Evolutionary conservation across 2,113 vertebrate genomes (phyloP).

Genomic region (Mormyrus lacerda): DNA sequence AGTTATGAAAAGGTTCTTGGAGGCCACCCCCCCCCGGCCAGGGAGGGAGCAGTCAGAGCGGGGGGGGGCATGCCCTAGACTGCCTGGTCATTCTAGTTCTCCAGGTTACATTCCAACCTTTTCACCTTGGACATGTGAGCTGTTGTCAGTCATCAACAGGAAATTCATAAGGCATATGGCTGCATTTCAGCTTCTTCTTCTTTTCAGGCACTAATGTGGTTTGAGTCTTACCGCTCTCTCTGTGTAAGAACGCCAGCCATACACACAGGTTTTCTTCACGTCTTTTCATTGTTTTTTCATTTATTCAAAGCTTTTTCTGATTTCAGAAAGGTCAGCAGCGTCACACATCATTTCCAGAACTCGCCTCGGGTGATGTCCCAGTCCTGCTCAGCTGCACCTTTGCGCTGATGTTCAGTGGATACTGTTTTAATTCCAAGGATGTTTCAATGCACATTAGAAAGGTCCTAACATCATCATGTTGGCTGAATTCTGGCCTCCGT

Average conservation of each 20-base stretch:
- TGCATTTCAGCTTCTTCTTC: neutral
- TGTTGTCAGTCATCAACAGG: neutral
- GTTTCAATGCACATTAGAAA: neutral
- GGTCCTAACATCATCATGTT: neutral
- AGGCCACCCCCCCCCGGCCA: neutral
- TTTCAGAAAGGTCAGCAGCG: neutral
- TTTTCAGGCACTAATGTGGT: neutral
- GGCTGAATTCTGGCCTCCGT: neutral
- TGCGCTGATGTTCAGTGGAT: neutral
- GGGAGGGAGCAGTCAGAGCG: neutral
- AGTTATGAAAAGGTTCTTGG: conserved; percentile 1
- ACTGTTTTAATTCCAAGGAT: neutral
- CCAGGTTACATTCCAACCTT: neutral
- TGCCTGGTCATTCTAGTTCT: neutral
- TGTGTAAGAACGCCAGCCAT: neutral
- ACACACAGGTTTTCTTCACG: neutral
- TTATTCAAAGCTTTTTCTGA: neutral
- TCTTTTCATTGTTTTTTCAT: neutral
- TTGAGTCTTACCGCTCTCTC: neutral
- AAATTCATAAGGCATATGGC: neutral
- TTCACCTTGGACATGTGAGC: neutral
- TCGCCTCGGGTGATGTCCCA: neutral
- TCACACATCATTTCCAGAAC: neutral
- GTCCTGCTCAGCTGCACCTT: neutral
- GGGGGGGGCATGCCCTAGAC: neutral